Conservation (phyloP, 2,797 vertebrate species). For the Tenualosa ilisha region DNA sequence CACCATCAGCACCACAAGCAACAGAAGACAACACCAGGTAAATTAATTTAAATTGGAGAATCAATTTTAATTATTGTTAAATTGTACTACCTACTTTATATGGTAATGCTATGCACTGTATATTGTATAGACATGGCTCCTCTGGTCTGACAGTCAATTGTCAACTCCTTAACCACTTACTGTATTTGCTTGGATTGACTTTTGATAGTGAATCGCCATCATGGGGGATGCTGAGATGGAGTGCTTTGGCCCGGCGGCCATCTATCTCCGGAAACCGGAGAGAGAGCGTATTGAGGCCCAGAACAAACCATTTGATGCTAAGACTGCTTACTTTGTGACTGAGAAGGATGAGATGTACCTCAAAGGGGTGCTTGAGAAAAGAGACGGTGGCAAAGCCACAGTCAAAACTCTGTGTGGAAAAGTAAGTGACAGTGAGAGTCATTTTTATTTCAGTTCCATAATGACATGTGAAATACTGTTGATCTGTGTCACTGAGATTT, state of each 20-base stretch:
- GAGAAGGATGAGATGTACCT: constrained; percentile 82
- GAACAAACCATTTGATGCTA: constrained; percentile 87
- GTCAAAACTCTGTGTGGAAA: constrained; percentile 78
- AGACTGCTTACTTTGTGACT: constrained; percentile 76
- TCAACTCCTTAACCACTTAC: constrained; percentile 39
- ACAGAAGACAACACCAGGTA: background rate
- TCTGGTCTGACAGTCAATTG: constrained; percentile 39
- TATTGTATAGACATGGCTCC: background rate
- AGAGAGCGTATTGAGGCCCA: constrained; percentile 84
- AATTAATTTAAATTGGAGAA: background rate
- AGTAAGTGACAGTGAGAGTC: constrained; percentile 61
- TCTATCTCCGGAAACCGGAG: constrained; percentile 84
- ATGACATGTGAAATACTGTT: background rate
- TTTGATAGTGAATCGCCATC: constrained; percentile 62
- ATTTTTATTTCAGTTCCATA: background rate
- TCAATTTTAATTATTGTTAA: background rate
- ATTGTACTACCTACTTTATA: background rate
- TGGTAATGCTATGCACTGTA: background rate
- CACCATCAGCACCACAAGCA: background rate
- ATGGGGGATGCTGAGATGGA: constrained; percentile 86
- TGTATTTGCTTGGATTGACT: background rate
- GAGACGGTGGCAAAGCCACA: constrained; percentile 81
- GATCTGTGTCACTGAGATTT: background rate
- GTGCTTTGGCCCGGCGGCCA: constrained; percentile 77
- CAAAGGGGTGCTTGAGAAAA: constrained; percentile 78